Evolutionary conservation across 2,797 vertebrate genomes (phyloP), one percentile per base, ranked within the genome.

Genomic region (Sebastes trivittatus): DNA sequence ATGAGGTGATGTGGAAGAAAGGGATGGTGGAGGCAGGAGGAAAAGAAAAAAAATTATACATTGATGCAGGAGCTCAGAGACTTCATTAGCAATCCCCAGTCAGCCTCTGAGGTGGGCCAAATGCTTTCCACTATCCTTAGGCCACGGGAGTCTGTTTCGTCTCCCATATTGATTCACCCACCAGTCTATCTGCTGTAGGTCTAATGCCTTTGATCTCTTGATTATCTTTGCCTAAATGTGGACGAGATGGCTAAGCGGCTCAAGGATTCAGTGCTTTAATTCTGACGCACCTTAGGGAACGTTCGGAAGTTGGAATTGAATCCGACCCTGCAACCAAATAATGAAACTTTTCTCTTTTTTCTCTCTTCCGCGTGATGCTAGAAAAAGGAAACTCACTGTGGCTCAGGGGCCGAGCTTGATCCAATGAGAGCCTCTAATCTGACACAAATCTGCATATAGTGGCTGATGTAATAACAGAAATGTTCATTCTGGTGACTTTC

Each of bases 151-250:
- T 77, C 29, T 67, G 78, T 86, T 90, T 77, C 63, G 30, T 78
- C 77, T 89, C 75, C 63, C 70, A 23, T 80, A 84, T 85, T 69
- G 87, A 91, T 88, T 87, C 76, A 60, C 65, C 75, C 67, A 46
- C 66, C 4, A 70, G 71, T 78, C 65, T 76, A 6, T 83, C 84
- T 66, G 87, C 88, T 85, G 82, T 74, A 30, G 89, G 79, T 92
- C 87, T 77, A 78, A 84, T 85, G 87, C 80, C 80, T 94, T 92
- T 94, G 89, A 95, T 93, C 85, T 93, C 80, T 87, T 85, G 83
- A 92, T 94, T 89, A 90, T 91, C 83, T 87, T 78, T 83, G 82
- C 86, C 88, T 87, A 86, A 89, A 91, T 82, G 82, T 72, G 78
- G 87, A 89, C 27, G 23, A 83, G 80, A 76, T 78, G 81, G 70